Conservation (phyloP, 2,797 vertebrate species). For the Aplochiton taeniatus region DNA sequence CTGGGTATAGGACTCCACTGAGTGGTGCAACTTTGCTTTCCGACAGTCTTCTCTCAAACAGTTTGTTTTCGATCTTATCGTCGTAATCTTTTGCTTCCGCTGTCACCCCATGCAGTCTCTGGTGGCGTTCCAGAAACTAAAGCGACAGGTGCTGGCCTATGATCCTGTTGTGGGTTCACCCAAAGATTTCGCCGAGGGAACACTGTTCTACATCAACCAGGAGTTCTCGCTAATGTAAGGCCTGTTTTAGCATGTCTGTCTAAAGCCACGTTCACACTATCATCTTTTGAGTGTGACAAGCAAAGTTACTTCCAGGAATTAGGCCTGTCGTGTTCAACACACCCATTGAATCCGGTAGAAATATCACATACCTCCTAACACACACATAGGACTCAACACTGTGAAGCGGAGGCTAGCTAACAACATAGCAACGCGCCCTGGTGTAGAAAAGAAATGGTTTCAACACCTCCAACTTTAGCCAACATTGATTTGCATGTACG, state of each 20-base stretch:
- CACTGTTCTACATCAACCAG: constrained; percentile 97
- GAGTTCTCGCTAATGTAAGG: constrained; percentile 98
- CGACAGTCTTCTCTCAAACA: neutral
- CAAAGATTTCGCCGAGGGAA: constrained; percentile 98
- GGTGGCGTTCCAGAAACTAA: constrained; percentile 98
- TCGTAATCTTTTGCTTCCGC: neutral
- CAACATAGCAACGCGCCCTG: too few relatives aligned
- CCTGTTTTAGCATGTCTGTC: neutral
- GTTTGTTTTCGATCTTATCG: neutral
- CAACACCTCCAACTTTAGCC: too few relatives aligned
- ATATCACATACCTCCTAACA: too few relatives aligned
- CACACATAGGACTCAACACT: too few relatives aligned
- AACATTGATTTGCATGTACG: too few relatives aligned
- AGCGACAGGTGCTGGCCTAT: constrained; percentile 93
- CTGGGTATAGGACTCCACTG: constrained; percentile 78
- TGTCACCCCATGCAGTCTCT: constrained; percentile 80
- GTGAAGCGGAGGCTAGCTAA: too few relatives aligned
- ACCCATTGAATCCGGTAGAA: too few relatives aligned
- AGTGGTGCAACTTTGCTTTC: neutral
- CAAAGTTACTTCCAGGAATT: too few relatives aligned
- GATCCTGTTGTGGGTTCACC: constrained; percentile 95
- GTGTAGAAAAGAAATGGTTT: too few relatives aligned
- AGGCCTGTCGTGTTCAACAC: too few relatives aligned
- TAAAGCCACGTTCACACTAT: too few relatives aligned
- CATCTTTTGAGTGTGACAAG: too few relatives aligned